phyloP scores from a whole-genome alignment of 2,797 vertebrate genomes.

The Channallabes apus region DNA sequence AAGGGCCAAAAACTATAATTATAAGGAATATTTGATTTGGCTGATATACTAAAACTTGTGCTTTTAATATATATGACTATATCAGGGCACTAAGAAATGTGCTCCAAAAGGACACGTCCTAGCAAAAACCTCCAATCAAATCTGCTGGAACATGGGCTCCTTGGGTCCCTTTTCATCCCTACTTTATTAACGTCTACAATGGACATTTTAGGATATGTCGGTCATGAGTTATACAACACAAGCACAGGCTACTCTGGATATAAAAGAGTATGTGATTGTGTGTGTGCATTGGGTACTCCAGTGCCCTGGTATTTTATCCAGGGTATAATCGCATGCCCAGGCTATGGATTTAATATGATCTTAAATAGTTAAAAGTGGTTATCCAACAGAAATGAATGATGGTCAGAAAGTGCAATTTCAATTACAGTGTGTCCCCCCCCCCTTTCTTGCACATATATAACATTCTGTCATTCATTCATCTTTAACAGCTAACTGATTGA shows the following conservation, averaged over 20 bases:
- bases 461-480: not conserved
- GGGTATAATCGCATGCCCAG: not conserved
- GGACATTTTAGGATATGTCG: not conserved
- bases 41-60: slow-evolving; percentile 1
- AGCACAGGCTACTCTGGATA: not conserved
- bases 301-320: not conserved
- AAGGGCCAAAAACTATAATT: slow-evolving; percentile 32
- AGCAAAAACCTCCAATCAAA: not conserved
- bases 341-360: not conserved
- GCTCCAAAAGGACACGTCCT: not conserved
- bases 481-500: not conserved
- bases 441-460: not conserved
- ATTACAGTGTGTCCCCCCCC: not conserved
- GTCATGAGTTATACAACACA: slow-evolving; percentile 1
- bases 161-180: not conserved
- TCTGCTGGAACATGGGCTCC: slow-evolving; percentile 4
- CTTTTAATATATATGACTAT: slow-evolving; percentile 10
- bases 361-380: not conserved
- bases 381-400: not conserved
- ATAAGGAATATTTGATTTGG: slow-evolving; percentile 32
- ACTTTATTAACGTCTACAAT: not conserved
- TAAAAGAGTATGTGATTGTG: not conserved
- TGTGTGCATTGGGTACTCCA: not conserved
- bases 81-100: slow-evolving; percentile 12
- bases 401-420: not conserved